Conservation (phyloP, 1,140 invertebrate genomes). For the Dolichoris vasculosae region DNA sequence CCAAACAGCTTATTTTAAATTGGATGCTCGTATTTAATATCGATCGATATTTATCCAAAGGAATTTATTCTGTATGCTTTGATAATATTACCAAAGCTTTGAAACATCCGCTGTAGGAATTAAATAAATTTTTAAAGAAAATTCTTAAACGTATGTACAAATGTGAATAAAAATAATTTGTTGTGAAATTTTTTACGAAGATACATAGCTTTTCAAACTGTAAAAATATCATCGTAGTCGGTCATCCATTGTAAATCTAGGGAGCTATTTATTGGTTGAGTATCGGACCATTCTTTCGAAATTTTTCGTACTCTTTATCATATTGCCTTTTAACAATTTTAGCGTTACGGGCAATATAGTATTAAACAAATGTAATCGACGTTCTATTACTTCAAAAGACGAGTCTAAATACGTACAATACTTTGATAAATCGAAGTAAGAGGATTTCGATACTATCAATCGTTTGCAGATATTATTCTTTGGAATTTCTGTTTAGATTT, state of each 20-base stretch:
- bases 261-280: background rate
- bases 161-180: too few relatives aligned
- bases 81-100: too few relatives aligned
- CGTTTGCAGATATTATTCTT: background rate
- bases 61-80: too few relatives aligned
- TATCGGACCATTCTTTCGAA: background rate
- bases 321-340: background rate
- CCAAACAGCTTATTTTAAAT: too few relatives aligned
- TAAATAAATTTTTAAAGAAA: too few relatives aligned
- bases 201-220: too few relatives aligned
- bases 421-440: background rate
- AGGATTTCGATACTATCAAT: background rate
- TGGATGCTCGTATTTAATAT: too few relatives aligned
- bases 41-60: too few relatives aligned
- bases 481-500: too few relatives aligned
- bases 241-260: background rate
- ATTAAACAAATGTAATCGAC: background rate
- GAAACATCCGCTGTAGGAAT: too few relatives aligned
- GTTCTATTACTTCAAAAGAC: background rate
- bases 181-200: too few relatives aligned
- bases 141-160: too few relatives aligned
- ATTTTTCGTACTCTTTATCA: background rate
- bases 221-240: background rate
- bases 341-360: background rate
- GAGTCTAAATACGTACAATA: background rate